Conservation (phyloP, 2,888 invertebrate genomes). For the Uloborus plumipes region DNA sequence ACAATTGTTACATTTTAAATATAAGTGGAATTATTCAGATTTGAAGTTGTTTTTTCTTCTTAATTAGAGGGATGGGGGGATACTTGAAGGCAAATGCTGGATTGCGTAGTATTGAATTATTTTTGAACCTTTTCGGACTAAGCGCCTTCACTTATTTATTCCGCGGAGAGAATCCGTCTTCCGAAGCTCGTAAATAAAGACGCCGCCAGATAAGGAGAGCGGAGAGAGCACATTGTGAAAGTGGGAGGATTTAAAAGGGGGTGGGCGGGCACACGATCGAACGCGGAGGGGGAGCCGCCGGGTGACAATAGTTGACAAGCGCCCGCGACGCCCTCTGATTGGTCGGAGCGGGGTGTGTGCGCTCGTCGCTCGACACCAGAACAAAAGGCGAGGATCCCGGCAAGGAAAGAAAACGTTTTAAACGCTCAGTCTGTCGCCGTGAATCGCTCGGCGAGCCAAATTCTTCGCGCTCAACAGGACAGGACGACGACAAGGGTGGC, state of each 20-base stretch:
- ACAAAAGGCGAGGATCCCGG: constrained; percentile 53
- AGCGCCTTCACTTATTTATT: too few species aligned
- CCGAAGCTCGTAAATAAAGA: background rate
- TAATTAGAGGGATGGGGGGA: too few species aligned
- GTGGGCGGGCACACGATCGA: constrained; percentile 23
- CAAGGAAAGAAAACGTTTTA: constrained; percentile 59
- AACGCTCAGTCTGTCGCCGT: constrained; percentile 26
- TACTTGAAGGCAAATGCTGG: too few species aligned
- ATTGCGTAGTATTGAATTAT: too few species aligned
- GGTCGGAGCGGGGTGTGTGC: constrained; percentile 53
- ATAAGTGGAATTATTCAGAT: too few species aligned
- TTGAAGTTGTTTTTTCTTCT: too few species aligned
- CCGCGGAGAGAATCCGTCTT: constrained; percentile 5
- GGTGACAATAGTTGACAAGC: constrained; percentile 65
- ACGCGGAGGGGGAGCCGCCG: constrained; percentile 28
- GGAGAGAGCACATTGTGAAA: constrained; percentile 8
- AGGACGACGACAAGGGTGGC: constrained; percentile 46
- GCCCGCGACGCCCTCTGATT: constrained; percentile 62
- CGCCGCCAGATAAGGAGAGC: constrained; percentile 6
- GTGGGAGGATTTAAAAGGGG: constrained; percentile 11
- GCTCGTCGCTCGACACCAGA: constrained; percentile 40
- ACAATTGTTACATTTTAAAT: too few species aligned
- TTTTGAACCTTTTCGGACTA: too few species aligned
- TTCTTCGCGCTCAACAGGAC: background rate
- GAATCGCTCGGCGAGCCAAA: too few species aligned